Evolutionary conservation across 2,888 invertebrate genomes (phyloP).

Genomic region (Acleris sparsana): DNA sequence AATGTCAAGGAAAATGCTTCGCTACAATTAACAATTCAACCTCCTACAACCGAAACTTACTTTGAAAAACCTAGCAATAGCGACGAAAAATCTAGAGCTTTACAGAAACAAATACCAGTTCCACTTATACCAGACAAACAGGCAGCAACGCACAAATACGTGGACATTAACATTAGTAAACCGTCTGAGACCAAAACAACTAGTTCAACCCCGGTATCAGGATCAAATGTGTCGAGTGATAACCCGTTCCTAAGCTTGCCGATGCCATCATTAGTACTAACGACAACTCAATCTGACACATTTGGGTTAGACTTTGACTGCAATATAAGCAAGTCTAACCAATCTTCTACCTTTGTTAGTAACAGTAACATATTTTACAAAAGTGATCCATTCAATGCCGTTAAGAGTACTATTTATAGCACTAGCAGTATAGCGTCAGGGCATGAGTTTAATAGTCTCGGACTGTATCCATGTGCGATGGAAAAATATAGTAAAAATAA

Average conservation of each 20-base stretch:
- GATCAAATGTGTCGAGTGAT: conserved; percentile 58
- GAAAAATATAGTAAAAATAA: conserved; percentile 77
- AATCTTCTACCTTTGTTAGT: conserved; percentile 56
- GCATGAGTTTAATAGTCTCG: conserved; percentile 74
- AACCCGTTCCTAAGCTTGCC: conserved; percentile 74
- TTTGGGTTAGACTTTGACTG: conserved; percentile 75
- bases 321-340: conserved; percentile 65
- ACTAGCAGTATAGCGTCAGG: conserved; percentile 74
- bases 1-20: conserved; percentile 47
- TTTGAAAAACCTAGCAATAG: conserved; percentile 56
- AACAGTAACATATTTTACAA: conserved; percentile 74
- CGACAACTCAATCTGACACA: conserved; percentile 60
- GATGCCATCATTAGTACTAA: conserved; percentile 66
- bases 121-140: conserved; percentile 51
- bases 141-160: conserved; percentile 57
- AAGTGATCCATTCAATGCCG: conserved; percentile 69
- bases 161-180: conserved; percentile 52
- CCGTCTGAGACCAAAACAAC: conserved; percentile 51
- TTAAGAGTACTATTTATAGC: conserved; percentile 74
- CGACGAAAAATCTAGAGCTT: conserved; percentile 51
- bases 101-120: conserved; percentile 41
- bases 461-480: conserved; percentile 78
- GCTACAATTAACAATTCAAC: conserved; percentile 46
- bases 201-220: conserved; percentile 44
- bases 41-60: conserved; percentile 50